Percentiles rank a stretch among this genome's conserved stretches.
These are phyloP conservation scores for Eulemur rufifrons DNA, from an alignment of 2,113 vertebrate genomes.

Conservation along the genomic window DNA sequence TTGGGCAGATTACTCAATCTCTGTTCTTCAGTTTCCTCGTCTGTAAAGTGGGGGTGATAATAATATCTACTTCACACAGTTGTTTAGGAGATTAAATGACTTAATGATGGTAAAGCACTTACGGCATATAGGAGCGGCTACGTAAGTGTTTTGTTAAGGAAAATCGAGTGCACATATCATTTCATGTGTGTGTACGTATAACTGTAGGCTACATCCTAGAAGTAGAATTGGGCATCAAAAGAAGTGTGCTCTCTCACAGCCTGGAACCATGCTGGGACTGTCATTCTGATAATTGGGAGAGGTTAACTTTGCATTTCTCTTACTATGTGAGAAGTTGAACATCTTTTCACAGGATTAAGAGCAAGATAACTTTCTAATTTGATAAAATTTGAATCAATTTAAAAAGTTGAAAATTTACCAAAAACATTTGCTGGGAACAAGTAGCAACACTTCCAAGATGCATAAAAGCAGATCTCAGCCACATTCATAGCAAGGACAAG, in stretches of 20 bases:
- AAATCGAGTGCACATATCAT: neutral
- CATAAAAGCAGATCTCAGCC: neutral
- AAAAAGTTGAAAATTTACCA: neutral
- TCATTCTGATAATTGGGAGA: neutral
- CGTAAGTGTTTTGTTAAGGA: neutral
- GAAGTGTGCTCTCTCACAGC: neutral
- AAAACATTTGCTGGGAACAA: neutral
- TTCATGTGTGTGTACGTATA: neutral
- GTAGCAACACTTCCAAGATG: neutral
- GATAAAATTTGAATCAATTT: neutral
- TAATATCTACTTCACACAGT: neutral
- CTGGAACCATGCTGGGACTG: neutral
- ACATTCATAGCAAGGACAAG: neutral
- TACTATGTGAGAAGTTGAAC: neutral
- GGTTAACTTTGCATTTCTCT: neutral
- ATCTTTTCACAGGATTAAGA: neutral
- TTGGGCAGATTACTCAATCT: neutral
- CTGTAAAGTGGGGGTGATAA: neutral
- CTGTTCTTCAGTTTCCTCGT: neutral
- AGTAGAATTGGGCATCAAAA: neutral
- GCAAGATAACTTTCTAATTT: neutral
- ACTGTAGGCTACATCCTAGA: neutral
- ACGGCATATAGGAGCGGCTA: neutral
- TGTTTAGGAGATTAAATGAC: neutral
- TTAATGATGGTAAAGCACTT: neutral